phyloP scores from a whole-genome alignment of 1,140 invertebrate genomes.

The Mizuhopecten yessoensis region DNA sequence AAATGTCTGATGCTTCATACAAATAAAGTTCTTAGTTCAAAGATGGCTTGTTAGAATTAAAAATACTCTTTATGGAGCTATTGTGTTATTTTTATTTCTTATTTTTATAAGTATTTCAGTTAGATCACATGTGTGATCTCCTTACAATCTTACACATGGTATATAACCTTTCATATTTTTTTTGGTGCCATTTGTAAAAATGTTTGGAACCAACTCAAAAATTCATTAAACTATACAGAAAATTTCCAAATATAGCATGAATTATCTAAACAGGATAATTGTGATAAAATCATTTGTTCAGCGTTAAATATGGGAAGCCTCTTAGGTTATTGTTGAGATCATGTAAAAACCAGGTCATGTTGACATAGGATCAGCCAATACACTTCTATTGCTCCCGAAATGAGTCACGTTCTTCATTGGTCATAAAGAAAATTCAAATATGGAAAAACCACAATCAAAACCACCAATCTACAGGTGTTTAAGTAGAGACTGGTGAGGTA shows the following conservation, averaged over 20 bases:
- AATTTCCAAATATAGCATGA: too few relatives aligned
- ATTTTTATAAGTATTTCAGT: not conserved
- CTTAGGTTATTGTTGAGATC: not conserved
- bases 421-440: not conserved
- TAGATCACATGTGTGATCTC: not conserved
- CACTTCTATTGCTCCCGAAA: not conserved
- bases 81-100: too few relatives aligned
- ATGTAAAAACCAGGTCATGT: not conserved
- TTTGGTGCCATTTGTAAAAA: too few relatives aligned
- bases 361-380: not conserved
- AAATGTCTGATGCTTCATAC: too few relatives aligned
- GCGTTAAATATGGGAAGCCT: not conserved
- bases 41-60: too few relatives aligned
- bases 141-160: too few relatives aligned
- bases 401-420: constrained; percentile 5
- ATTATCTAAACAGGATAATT: too few relatives aligned
- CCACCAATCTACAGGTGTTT: constrained; percentile 2
- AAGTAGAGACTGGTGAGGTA: not conserved
- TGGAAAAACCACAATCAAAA: not conserved
- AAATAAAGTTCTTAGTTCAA: too few relatives aligned
- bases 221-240: too few relatives aligned
- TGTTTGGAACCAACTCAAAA: too few relatives aligned
- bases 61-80: too few relatives aligned
- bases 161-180: too few relatives aligned
- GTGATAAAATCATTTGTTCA: not conserved